phyloP scores from a whole-genome alignment of 2,888 invertebrate genomes.

The Cataglyphis altisquamis region DNA sequence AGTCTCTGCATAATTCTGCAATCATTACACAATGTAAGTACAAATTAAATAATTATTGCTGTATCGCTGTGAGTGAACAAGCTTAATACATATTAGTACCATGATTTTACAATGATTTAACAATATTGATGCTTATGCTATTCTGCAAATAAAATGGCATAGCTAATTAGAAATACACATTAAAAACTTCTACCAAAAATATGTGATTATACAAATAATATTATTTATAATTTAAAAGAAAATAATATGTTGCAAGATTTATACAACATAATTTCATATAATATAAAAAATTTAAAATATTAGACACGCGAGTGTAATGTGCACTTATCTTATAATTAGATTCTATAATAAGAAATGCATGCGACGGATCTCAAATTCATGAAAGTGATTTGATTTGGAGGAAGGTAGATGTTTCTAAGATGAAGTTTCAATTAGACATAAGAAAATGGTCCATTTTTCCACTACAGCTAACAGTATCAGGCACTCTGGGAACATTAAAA shows the following conservation, averaged over 20 bases:
- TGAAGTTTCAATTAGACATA: conserved; percentile 61
- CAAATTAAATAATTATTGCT: conserved; percentile 9
- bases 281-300: conserved; percentile 23
- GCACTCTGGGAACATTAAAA: conserved; percentile 76
- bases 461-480: conserved; percentile 63
- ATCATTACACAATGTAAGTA: conserved; percentile 14
- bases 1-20: conserved; percentile 11
- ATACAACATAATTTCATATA: conserved; percentile 14
- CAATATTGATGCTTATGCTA: conserved; percentile 27
- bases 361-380: conserved; percentile 54
- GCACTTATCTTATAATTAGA: conserved; percentile 6
- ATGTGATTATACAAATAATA: conserved; percentile 15
- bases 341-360: conserved; percentile 60
- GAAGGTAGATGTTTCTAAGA: conserved; percentile 49
- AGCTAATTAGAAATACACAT: conserved; percentile 30
- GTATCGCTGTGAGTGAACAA: conserved; percentile 11
- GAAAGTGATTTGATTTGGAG: conserved; percentile 50
- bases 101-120: conserved; percentile 22
- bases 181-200: neutral
- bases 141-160: neutral
- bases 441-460: conserved; percentile 58
- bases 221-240: neutral
- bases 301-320: neutral
- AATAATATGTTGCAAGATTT: neutral
- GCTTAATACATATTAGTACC: conserved; percentile 19